Evolutionary conservation across 2,888 invertebrate genomes (phyloP).

Genomic region (Dryococelus australis): DNA sequence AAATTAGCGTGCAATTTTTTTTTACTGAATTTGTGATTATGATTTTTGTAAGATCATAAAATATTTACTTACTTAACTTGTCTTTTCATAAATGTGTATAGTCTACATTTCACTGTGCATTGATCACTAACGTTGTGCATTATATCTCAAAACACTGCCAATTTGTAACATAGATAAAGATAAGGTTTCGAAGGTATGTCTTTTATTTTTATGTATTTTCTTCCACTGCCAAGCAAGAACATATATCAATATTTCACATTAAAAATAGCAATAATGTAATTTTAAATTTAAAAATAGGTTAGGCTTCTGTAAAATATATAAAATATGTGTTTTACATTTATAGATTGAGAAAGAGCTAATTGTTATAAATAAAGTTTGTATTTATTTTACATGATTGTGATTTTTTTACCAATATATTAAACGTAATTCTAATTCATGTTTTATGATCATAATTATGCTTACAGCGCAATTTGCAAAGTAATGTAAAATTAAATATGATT

Average conservation of each 20-base stretch:
- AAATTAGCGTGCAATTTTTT: background rate
- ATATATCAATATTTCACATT: slow-evolving; percentile 4
- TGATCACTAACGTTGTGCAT: slow-evolving; percentile 3
- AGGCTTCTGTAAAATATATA: background rate
- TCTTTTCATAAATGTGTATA: background rate
- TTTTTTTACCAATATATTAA: background rate
- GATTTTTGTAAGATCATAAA: background rate
- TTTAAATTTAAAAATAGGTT: slow-evolving; percentile 1
- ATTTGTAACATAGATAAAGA: slow-evolving; percentile 43
- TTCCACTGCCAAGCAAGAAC: slow-evolving; percentile 26
- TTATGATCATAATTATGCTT: background rate
- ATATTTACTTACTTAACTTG: background rate
- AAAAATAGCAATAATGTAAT: background rate
- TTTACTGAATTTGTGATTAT: background rate
- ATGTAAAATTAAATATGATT: background rate
- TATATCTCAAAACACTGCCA: slow-evolving; percentile 44
- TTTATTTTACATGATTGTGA: background rate
- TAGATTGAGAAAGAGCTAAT: slow-evolving; percentile 1
- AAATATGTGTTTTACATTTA: slow-evolving; percentile 2
- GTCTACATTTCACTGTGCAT: background rate
- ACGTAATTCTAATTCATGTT: background rate
- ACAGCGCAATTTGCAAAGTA: background rate
- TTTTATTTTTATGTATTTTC: slow-evolving; percentile 26
- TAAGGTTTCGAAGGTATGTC: slow-evolving; percentile 37
- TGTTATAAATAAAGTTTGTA: slow-evolving; percentile 16